These are phyloP conservation scores for Hylaea fasciaria DNA, from an alignment of 2,888 invertebrate species.

Conservation along the genomic window DNA sequence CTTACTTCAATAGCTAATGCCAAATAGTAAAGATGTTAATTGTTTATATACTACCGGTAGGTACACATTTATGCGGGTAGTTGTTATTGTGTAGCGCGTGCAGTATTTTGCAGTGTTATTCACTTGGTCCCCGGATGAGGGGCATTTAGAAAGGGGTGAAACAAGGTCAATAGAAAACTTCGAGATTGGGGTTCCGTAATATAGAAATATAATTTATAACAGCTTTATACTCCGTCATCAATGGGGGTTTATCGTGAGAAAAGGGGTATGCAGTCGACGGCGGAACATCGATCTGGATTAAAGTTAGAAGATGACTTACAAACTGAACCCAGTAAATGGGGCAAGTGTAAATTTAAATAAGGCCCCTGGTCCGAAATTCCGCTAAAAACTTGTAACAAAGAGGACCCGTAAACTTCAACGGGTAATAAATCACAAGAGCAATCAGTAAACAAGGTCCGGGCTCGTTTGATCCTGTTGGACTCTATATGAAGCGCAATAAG, in stretches of 20 bases:
- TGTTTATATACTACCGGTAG: constrained; percentile 51
- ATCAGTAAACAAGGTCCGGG: constrained; percentile 54
- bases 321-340: constrained; percentile 49
- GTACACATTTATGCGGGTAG: constrained; percentile 44
- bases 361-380: constrained; percentile 42
- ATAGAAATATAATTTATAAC: constrained; percentile 58
- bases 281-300: constrained; percentile 52
- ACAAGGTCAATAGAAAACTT: constrained; percentile 63
- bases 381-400: constrained; percentile 57
- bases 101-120: constrained; percentile 60
- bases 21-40: constrained; percentile 57
- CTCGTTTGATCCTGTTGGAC: constrained; percentile 40
- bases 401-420: constrained; percentile 46
- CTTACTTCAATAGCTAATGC: constrained; percentile 54
- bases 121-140: constrained; percentile 58
- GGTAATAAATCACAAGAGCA: constrained; percentile 60
- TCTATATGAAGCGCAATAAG: constrained; percentile 25
- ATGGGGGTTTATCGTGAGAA: constrained; percentile 57
- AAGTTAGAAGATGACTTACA: constrained; percentile 51
- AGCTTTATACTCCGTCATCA: constrained; percentile 43
- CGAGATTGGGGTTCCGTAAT: constrained; percentile 45
- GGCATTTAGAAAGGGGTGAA: constrained; percentile 50
- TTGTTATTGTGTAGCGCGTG: constrained; percentile 50
- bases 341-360: constrained; percentile 50
- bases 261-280: constrained; percentile 46